phyloP scores from a whole-genome alignment of 2,888 invertebrate species.

The Eristalis pertinax region DNA sequence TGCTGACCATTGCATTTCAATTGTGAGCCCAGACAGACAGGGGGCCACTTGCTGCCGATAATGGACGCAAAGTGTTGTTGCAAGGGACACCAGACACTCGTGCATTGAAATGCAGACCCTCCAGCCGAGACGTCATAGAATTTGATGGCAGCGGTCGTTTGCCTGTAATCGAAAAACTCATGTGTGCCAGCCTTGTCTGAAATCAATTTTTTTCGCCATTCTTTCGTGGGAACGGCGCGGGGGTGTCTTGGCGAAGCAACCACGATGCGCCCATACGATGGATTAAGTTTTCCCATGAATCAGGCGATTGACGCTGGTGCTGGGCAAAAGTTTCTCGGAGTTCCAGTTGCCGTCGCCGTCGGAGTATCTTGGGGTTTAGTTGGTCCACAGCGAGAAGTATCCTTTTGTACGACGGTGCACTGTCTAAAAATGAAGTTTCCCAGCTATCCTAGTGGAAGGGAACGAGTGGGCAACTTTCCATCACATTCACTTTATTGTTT shows the following conservation, averaged over 20 bases:
- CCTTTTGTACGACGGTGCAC: not conserved
- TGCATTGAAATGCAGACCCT: not conserved
- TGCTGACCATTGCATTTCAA: not conserved
- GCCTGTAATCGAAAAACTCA: not conserved
- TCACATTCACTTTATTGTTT: not conserved
- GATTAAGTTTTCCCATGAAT: conserved; percentile 68
- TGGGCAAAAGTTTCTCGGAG: not conserved
- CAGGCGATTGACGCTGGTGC: conserved; percentile 15
- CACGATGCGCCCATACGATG: conserved; percentile 22
- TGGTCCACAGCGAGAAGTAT: not conserved
- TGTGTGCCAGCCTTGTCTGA: not conserved
- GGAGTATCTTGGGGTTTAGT: not conserved
- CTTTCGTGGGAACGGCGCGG: too few species aligned
- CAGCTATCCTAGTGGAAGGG: too few species aligned
- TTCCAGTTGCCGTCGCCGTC: not conserved
- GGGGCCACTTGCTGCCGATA: not conserved
- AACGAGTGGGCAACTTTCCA: not conserved
- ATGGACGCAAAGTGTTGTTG: not conserved
- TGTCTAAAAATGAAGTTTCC: not conserved
- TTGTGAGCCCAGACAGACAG: not conserved
- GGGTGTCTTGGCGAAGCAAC: too few species aligned
- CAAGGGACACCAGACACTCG: not conserved
- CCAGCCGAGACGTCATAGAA: not conserved
- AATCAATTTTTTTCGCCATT: not conserved
- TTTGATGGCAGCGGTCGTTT: not conserved